phyloP scores from a whole-genome alignment of 2,113 vertebrate genomes.

The Psammodynastes pulverulentus region DNA sequence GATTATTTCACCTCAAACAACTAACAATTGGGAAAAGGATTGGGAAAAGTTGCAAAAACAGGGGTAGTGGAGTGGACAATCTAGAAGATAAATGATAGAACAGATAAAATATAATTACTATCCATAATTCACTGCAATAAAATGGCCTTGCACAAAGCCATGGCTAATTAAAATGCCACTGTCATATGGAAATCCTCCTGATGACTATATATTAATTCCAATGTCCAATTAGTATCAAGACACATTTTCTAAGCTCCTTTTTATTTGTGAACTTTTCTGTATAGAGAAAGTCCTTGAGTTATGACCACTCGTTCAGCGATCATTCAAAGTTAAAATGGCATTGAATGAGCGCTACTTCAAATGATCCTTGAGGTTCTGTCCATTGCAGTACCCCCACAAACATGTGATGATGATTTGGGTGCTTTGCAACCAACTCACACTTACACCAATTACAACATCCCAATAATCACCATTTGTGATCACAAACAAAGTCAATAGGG shows the following conservation, averaged over 20 bases:
- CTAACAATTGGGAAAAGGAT: too few species aligned
- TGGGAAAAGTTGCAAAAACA: background rate
- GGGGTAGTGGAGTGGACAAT: background rate
- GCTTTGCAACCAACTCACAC: background rate
- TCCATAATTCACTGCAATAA: background rate
- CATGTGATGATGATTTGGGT: background rate
- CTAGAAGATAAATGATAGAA: background rate
- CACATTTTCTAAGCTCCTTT: background rate
- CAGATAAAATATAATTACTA: background rate
- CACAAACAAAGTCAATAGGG: background rate
- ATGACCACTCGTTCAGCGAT: background rate
- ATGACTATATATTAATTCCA: background rate
- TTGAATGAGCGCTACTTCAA: background rate
- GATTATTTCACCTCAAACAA: background rate
- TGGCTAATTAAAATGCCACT: background rate
- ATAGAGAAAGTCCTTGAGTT: background rate
- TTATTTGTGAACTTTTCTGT: background rate
- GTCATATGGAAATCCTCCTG: background rate
- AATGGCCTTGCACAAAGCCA: background rate
- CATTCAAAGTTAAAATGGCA: background rate
- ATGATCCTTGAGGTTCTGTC: background rate
- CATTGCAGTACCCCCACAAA: background rate
- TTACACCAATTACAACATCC: background rate
- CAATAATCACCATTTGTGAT: background rate
- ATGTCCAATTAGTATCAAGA: background rate